A percentile compares a stretch with the other conserved stretches of the same genome.
Evolutionary conservation across 2,113 vertebrate species (phyloP).

Genomic region (Solenodon paradoxus): DNA sequence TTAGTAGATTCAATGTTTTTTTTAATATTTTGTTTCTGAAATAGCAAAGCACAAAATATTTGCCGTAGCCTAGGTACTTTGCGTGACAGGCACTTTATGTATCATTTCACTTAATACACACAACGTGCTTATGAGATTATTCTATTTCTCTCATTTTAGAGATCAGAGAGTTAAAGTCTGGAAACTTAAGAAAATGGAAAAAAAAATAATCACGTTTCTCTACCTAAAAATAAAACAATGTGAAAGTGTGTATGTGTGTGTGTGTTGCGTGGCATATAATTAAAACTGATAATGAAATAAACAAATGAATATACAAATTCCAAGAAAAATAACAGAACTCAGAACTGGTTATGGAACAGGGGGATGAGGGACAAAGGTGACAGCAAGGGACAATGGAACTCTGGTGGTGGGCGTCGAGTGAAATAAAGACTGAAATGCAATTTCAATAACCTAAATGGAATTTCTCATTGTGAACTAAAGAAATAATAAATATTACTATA

Average conservation of each 20-base stretch:
- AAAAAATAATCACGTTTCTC: not conserved
- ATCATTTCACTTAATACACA: not conserved
- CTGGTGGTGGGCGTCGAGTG: too few species aligned
- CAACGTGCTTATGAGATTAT: not conserved
- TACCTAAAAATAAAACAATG: not conserved
- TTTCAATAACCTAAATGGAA: too few species aligned
- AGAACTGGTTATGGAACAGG: too few species aligned
- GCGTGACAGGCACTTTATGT: not conserved
- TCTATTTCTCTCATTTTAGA: not conserved
- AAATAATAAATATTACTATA: too few species aligned
- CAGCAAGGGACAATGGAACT: too few species aligned
- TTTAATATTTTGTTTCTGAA: slow-evolving; percentile 11
- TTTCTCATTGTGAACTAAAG: too few species aligned
- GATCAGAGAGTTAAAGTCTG: not conserved
- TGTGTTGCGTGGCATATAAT: not conserved
- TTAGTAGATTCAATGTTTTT: not conserved
- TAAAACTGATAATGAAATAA: not conserved
- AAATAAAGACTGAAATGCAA: too few species aligned
- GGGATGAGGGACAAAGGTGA: too few species aligned
- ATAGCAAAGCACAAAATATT: not conserved
- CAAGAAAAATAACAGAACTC: too few species aligned
- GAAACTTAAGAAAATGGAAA: not conserved
- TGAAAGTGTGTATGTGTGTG: not conserved
- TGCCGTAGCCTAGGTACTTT: not conserved
- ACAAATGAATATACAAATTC: too few species aligned